These are phyloP conservation scores for Grammomys surdaster DNA, from an alignment of 2,113 vertebrate species.

Conservation along the genomic window DNA sequence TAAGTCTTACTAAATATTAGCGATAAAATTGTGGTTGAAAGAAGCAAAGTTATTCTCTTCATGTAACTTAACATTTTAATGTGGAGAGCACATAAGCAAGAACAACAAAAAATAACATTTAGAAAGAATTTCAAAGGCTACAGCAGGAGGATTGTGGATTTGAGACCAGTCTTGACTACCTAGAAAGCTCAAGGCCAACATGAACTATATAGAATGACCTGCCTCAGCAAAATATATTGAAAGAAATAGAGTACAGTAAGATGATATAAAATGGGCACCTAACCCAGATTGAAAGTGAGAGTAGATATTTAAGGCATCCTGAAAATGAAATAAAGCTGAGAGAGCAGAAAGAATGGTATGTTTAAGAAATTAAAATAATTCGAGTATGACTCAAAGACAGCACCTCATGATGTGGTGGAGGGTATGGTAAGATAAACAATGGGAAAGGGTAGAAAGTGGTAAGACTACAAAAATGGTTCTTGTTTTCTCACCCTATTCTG, in stretches of 20 bases:
- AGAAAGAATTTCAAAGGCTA: neutral
- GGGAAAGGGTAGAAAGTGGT: neutral
- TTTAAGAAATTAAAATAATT: constrained; percentile 60
- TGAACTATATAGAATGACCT: neutral
- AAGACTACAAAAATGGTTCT: neutral
- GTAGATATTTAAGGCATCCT: neutral
- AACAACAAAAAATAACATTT: neutral
- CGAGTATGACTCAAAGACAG: neutral
- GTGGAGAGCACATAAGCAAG: neutral
- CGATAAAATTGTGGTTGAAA: neutral
- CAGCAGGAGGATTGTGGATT: neutral
- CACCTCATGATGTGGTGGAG: neutral
- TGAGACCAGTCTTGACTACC: neutral
- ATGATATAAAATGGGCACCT: neutral
- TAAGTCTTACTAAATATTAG: neutral
- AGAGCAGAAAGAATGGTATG: neutral
- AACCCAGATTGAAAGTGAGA: neutral
- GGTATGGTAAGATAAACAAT: neutral
- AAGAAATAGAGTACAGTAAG: neutral
- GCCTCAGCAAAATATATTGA: neutral
- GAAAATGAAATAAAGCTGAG: constrained; percentile 26
- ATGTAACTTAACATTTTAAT: constrained; percentile 26
- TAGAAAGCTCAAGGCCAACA: neutral
- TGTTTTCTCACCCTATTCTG: neutral
- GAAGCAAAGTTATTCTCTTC: neutral